phyloP scores from a whole-genome alignment of 2,888 invertebrate species.

The Cephus nigrinus region DNA sequence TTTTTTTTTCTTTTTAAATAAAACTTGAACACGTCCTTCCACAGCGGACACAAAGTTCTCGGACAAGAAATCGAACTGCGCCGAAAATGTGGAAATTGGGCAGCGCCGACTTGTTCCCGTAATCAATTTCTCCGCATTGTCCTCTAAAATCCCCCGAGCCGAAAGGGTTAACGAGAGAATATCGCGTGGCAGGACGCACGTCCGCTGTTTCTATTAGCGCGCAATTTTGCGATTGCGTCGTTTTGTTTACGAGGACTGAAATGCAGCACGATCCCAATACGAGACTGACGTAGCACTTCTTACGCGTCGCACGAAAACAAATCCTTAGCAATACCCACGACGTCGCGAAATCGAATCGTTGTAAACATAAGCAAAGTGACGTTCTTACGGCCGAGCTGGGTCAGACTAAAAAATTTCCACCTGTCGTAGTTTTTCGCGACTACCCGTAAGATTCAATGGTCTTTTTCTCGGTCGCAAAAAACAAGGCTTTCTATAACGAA shows the following conservation, averaged over 20 bases:
- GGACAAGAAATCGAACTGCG: not conserved
- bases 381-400: too few relatives aligned
- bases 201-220: not conserved
- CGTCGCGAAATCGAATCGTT: not conserved
- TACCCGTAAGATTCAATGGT: not conserved
- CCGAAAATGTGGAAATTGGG: not conserved
- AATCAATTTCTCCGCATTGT: not conserved
- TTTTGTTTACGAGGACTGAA: constrained; percentile 1
- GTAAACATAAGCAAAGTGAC: not conserved
- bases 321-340: not conserved
- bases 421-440: not conserved
- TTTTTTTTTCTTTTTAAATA: not conserved
- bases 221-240: not conserved
- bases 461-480: not conserved
- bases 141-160: not conserved
- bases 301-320: not conserved
- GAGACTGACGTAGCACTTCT: not conserved
- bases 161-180: not conserved
- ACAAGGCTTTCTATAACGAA: not conserved
- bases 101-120: not conserved
- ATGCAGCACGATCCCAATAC: not conserved
- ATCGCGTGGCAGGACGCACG: not conserved
- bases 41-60: not conserved
- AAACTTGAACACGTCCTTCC: not conserved
- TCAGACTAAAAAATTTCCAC: not conserved